phyloP scores from a whole-genome alignment of 2,888 invertebrate genomes.

The Plemyria rubiginata region DNA sequence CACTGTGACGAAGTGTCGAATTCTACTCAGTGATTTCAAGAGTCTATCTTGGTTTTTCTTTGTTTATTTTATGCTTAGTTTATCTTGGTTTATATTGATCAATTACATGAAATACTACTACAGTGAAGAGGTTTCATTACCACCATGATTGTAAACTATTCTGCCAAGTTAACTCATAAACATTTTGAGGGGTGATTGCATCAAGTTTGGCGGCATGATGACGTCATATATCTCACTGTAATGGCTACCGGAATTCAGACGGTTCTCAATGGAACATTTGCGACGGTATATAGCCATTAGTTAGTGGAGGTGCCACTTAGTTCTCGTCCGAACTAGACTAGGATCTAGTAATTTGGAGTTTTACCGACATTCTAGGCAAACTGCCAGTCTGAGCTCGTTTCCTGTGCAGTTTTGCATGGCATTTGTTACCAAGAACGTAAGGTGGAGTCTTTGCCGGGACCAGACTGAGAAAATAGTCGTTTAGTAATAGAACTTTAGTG shows the following conservation, averaged over 20 bases:
- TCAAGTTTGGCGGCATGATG: constrained; percentile 30
- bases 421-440: constrained; percentile 23
- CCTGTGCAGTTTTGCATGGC: constrained; percentile 25
- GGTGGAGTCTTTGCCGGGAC: neutral
- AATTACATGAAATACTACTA: neutral
- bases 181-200: constrained; percentile 25
- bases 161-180: constrained; percentile 23
- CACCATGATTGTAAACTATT: constrained; percentile 15
- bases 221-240: constrained; percentile 29
- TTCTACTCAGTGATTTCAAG: too few species aligned
- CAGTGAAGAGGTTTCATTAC: neutral
- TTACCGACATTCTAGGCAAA: constrained; percentile 28
- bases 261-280: constrained; percentile 36
- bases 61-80: neutral
- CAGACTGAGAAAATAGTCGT: neutral
- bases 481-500: constrained; percentile 1
- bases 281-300: constrained; percentile 34
- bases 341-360: constrained; percentile 30
- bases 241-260: constrained; percentile 33
- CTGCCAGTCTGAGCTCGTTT: constrained; percentile 21
- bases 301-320: constrained; percentile 35
- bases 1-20: too few species aligned
- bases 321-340: constrained; percentile 25
- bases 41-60: too few species aligned
- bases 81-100: too few species aligned